phyloP scores from a whole-genome alignment of 2,888 invertebrate species.

The Tenthredo mesomela region DNA sequence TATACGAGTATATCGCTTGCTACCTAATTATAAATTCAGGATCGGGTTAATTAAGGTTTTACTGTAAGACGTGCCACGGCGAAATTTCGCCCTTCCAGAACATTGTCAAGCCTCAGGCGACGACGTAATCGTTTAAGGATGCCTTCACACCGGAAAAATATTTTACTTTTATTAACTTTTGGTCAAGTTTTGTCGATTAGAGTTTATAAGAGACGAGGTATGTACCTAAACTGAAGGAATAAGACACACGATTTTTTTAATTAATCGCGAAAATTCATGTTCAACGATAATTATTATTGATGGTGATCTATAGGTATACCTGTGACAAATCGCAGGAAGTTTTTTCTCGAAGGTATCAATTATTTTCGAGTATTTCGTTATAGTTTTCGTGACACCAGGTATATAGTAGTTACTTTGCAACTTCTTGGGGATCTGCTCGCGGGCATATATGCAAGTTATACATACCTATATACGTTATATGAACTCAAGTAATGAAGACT shows the following conservation, averaged over 20 bases:
- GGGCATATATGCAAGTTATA: constrained; percentile 36
- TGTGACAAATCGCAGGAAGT: not conserved
- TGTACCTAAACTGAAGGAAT: not conserved
- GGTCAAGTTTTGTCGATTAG: not conserved
- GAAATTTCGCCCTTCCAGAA: constrained; percentile 41
- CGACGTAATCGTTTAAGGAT: constrained; percentile 3
- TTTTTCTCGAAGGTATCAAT: not conserved
- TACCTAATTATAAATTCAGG: constrained; percentile 40
- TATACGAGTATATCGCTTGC: not conserved
- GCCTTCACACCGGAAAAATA: not conserved
- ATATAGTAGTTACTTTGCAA: constrained; percentile 26
- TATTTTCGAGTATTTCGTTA: not conserved
- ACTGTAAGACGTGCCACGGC: constrained; percentile 30
- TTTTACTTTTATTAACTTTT: not conserved
- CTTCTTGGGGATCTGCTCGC: constrained; percentile 12
- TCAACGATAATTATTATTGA: not conserved
- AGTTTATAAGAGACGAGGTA: not conserved
- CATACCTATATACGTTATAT: not conserved
- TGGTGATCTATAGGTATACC: not conserved
- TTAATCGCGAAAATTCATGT: not conserved
- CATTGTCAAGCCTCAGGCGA: constrained; percentile 41
- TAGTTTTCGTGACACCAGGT: constrained; percentile 16
- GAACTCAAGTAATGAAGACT: constrained; percentile 67
- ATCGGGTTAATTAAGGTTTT: constrained; percentile 35
- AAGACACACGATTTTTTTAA: not conserved